Evolutionary conservation across 2,797 vertebrate genomes (phyloP), one percentile per base, ranked within the genome.

Genomic region (Onychomys leucogaster): DNA sequence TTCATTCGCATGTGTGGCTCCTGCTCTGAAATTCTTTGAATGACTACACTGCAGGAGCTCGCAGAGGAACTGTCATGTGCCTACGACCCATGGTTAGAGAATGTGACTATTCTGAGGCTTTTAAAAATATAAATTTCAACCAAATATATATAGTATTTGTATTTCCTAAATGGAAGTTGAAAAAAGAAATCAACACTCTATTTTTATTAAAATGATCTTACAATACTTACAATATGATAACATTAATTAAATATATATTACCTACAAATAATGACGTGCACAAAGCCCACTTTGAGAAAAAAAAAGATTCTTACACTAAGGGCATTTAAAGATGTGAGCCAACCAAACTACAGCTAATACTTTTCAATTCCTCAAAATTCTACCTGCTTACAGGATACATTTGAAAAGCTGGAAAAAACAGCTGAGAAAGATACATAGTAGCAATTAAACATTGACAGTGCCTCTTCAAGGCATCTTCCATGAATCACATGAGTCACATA

Each of bases 141-240:
- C n/a, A n/a, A n/a, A n/a, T n/a, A n/a, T n/a, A n/a, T n/a, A n/a
- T n/a, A n/a, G 81, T 29, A 90, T 78, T 86, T 71, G 73, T 43
- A 89, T 27, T 97, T 96, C 46, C 82, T 71, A 97, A 97, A 96
- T 57, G 0, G 0, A 94, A 94, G 9, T 89, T 71, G 61, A 61
- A 83, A 73, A 80, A 86, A 61, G 25, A 77, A 96, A 69, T 34
- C 2, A 41, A 67, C 19, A 85, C 82, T 63, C 14, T 0, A 95
- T 69, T 89, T 91, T 90, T 94, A 89, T 91, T 84, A 61, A 83
- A 93, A 90, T 93, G 23, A 86, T 61, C 55, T 63, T 93, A 19
- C 37, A 92, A 86, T 6, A 61, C 55, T 63, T 93, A 19, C 37
- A 92, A 86, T 6, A 61, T 71, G 13, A 41, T 37, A 82, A 71